phyloP scores from a whole-genome alignment of 64 coral and sea anemone genomes.

The Stichodactyla helianthus region DNA sequence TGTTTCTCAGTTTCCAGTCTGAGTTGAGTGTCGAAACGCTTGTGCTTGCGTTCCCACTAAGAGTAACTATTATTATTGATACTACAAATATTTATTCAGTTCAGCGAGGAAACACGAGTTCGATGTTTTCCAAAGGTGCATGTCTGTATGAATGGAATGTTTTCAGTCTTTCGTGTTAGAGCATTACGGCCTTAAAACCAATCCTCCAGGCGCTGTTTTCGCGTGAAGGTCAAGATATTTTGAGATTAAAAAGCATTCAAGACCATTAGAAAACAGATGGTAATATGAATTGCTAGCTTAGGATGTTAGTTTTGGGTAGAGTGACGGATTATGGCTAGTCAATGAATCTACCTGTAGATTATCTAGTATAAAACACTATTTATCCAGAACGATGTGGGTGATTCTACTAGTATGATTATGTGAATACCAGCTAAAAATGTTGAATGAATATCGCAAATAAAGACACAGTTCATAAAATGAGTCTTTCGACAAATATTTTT shows the following conservation, averaged over 20 bases:
- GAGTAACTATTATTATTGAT: not conserved
- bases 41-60: not conserved
- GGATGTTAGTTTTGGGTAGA: not conserved
- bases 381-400: not conserved
- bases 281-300: not conserved
- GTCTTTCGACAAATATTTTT: not conserved
- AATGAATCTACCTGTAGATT: not conserved
- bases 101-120: not conserved
- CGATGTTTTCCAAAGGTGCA: not conserved
- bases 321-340: not conserved
- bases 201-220: not conserved
- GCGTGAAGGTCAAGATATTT: not conserved
- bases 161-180: not conserved
- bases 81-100: not conserved
- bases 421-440: not conserved
- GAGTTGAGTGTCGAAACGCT: too few relatives aligned
- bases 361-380: not conserved
- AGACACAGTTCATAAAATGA: not conserved
- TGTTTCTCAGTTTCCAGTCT: too few relatives aligned
- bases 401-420: not conserved
- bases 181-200: not conserved
- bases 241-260: not conserved
- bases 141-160: not conserved
- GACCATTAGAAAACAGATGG: constrained; percentile 3
- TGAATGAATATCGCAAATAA: not conserved